phyloP scores from a whole-genome alignment of 1,140 invertebrate genomes.

The Cryptotermes secundus region DNA sequence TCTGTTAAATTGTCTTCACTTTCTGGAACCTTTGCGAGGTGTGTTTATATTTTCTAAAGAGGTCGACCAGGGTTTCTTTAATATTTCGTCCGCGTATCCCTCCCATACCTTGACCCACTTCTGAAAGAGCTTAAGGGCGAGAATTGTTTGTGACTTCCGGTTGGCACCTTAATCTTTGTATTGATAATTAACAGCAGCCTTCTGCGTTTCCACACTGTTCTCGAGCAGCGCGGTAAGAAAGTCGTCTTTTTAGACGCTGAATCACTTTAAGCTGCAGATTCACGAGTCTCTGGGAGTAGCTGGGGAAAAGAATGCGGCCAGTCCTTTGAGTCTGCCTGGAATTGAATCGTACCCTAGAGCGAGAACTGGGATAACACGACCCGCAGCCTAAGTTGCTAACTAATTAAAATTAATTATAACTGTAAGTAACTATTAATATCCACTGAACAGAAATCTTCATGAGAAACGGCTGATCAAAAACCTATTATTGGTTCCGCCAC shows the following conservation, averaged over 20 bases:
- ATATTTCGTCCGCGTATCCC: background rate
- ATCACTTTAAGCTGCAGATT: no score
- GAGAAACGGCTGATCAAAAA: no score
- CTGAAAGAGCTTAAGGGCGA: background rate
- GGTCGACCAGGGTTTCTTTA: background rate
- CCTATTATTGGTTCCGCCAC: no score
- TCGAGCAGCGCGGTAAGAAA: background rate
- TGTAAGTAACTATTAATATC: no score
- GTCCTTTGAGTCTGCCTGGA: no score
- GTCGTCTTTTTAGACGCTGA: background rate
- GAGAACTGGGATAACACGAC: no score
- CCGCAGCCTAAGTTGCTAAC: no score
- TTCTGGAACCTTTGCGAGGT: background rate
- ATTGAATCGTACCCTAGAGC: no score
- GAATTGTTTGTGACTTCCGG: background rate
- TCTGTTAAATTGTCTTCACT: background rate
- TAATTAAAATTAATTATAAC: no score
- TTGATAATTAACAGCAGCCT: background rate
- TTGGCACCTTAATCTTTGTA: background rate
- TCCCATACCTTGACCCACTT: conserved; percentile 9
- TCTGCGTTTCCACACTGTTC: background rate
- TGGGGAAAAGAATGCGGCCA: no score
- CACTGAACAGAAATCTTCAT: no score
- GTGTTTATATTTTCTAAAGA: background rate
- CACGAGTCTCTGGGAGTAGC: no score